Conservation (phyloP, 2,113 vertebrate species). For the Hippocampus barbouri region DNA sequence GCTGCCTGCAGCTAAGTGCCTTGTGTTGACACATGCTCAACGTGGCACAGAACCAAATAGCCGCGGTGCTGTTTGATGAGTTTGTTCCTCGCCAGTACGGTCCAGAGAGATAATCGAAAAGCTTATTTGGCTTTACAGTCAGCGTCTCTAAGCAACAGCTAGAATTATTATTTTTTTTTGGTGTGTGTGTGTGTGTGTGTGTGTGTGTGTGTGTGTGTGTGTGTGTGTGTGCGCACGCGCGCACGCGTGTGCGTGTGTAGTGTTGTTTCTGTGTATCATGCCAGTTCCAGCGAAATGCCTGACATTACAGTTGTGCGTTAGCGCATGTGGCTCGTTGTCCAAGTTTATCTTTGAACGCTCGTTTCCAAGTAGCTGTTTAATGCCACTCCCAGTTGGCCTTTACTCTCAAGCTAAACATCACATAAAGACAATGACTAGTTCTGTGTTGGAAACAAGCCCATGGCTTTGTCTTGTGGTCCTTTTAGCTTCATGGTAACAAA, state of each 20-base stretch:
- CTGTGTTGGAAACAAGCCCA: no score
- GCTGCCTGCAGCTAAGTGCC: constrained; percentile 45
- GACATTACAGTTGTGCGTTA: not conserved
- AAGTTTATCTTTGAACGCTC: no score
- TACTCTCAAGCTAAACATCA: no score
- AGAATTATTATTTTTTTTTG: constrained; percentile 4
- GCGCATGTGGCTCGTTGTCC: no score
- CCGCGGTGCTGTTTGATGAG: constrained; percentile 52
- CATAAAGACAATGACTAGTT: no score
- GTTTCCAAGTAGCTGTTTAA: no score
- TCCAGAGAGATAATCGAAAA: constrained; percentile 57
- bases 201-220: constrained; percentile 2
- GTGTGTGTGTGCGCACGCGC: constrained; percentile 10
- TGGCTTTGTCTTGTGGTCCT: no score
- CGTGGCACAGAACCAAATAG: constrained; percentile 44
- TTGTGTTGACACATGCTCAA: constrained; percentile 50
- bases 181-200: not conserved
- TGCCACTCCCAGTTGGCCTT: no score
- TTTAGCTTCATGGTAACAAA: no score
- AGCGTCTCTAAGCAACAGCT: constrained; percentile 43
- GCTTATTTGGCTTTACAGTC: constrained; percentile 52
- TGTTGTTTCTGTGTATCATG: constrained; percentile 31
- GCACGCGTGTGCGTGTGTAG: constrained; percentile 19
- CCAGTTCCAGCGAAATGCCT: constrained; percentile 33
- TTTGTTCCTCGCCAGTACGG: constrained; percentile 38